phyloP scores from a whole-genome alignment of 2,888 invertebrate genomes.

The Taphrorychus bicolor region DNA sequence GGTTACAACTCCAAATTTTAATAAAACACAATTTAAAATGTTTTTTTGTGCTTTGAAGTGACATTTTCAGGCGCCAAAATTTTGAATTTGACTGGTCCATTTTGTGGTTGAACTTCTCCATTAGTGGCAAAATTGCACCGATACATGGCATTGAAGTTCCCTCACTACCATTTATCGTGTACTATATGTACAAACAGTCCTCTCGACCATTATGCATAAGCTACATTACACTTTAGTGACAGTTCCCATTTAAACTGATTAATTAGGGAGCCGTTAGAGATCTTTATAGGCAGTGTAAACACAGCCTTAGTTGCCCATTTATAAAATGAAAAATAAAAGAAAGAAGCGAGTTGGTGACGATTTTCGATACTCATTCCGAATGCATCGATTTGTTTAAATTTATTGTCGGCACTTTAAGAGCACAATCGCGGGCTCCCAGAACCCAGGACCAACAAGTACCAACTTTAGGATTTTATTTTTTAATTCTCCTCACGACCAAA shows the following conservation, averaged over 20 bases:
- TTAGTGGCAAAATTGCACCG: too few species aligned
- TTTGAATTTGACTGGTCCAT: too few species aligned
- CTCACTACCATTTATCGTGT: too few species aligned
- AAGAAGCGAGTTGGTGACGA: constrained; percentile 1
- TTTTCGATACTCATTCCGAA: constrained; percentile 32
- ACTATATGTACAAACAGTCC: too few species aligned
- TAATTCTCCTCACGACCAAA: neutral
- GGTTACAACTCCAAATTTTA: too few species aligned
- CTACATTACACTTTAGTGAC: too few species aligned
- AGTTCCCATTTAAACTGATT: neutral
- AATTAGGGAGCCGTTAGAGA: neutral
- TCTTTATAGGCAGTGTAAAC: neutral
- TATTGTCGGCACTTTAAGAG: constrained; percentile 36
- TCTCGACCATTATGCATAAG: too few species aligned
- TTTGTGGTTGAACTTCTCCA: too few species aligned
- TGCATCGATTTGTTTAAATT: constrained; percentile 43
- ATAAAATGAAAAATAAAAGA: constrained; percentile 9
- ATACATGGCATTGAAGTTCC: too few species aligned
- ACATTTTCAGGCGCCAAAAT: too few species aligned
- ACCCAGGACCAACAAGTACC: constrained; percentile 27
- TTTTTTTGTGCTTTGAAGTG: too few species aligned
- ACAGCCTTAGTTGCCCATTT: constrained; percentile 1
- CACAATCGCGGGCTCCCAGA: constrained; percentile 35
- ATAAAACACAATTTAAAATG: too few species aligned
- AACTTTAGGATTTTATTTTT: constrained; percentile 23